Evolutionary conservation across 2,113 vertebrate genomes (phyloP).

Genomic region (Dicrurus megarhynchus): DNA sequence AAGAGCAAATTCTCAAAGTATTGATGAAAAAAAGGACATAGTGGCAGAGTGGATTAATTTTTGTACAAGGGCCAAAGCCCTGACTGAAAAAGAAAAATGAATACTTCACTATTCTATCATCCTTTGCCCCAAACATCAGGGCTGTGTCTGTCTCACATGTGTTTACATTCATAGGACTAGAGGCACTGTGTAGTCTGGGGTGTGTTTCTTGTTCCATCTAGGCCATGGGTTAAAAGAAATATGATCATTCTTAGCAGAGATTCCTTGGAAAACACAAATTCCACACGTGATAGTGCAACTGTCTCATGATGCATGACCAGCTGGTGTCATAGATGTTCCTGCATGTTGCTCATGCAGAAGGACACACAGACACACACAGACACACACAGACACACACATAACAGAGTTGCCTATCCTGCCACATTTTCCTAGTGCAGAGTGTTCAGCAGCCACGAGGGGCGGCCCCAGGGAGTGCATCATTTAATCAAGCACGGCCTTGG

Average conservation of each 20-base stretch:
- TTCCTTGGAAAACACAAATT: neutral
- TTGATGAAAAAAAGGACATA: neutral
- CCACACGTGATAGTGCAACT: neutral
- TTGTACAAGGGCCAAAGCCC: neutral
- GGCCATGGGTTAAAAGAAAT: neutral
- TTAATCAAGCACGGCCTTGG: neutral
- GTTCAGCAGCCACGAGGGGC: neutral
- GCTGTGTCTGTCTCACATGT: no score
- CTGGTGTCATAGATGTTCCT: neutral
- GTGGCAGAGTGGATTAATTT: neutral
- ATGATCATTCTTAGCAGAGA: neutral
- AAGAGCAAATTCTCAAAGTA: neutral
- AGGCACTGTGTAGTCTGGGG: neutral
- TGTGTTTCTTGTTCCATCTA: neutral
- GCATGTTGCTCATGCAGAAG: fast-evolving
- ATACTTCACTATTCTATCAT: neutral
- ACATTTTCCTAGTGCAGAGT: neutral
- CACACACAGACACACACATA: fast-evolving
- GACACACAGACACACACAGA: neutral
- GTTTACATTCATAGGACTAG: neutral
- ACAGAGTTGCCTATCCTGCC: fast-evolving
- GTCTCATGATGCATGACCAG: neutral
- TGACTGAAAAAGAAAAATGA: neutral
- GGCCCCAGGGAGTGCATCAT: neutral
- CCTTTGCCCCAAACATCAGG: neutral